Evolutionary conservation across 2,888 invertebrate species (phyloP), one percentile per base, ranked within the genome.

Genomic region (Pristionchus maxplancki): DNA sequence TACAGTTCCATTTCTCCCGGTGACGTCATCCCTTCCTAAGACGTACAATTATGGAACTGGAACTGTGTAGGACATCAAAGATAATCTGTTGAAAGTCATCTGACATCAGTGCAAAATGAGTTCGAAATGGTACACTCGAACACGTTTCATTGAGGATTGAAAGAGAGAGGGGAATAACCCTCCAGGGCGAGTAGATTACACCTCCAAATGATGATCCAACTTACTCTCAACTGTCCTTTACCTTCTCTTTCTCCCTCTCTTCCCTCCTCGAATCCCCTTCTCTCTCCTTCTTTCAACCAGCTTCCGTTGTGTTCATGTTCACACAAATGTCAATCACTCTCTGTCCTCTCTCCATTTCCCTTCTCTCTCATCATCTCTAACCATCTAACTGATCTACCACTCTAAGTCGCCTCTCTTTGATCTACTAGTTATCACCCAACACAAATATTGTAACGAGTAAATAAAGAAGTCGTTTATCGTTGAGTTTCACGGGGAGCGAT

Each of bases 231-330:
- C 8, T 53, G 82, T 83, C 53, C 82, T 50, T 83, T 50, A 40
- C 53, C 82, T 81, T 4, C 31, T 31, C 28, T 31, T 40, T 81
- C 20, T 50, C 44, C 24, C 31, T 28, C 81, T 81, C 44, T 28
- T 28, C 81, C 31, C 81, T 53, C 53, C 82, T 83, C 82, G 37
- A 24, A 37, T 53, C 28, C 53, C 37, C 34, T 83, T 37, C 62
- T 37, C 62, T 15, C n/a, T 62, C 31, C 78, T n/a, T 78, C 78
- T 44, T 78, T 28, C 78, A 78, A 78, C 78, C 78, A 78, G 48
- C 40, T 78, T 78, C 78, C 78, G 44, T 78, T 78, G 78, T 78
- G 78, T 78, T 78, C 78, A 78, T 78, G 78, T 78, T 78, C 78
- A 78, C 78, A 78, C 78, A 78, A 78, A 78, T 44, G 78, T 78